Base-by-base conservation (phyloP, 2,888 invertebrate genomes). In the Polymixis flavicincta region DNA sequence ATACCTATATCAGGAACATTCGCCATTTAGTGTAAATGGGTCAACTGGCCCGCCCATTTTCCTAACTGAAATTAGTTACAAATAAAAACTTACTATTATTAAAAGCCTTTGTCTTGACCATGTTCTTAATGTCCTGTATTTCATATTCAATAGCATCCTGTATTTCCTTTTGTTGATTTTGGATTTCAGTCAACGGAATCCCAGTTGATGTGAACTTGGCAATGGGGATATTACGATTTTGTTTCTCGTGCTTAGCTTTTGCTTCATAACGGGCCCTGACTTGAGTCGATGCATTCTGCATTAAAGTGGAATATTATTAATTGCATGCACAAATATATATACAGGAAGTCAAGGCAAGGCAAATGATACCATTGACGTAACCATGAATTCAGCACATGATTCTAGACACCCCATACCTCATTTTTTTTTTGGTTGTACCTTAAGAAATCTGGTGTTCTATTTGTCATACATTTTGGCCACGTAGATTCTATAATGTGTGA, bases 161-260 rank as follows among this genome's bases (percentile, higher is more conserved):
- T 0, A 72, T 13, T 11, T 93, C 91, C 9, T 82, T 88, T 71
- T 92, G 90, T 7, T 89, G 90, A 17, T 87, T 82, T 14, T 94
- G 92, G 2, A 96, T 89, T 3, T 86, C 88, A 0, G 91, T 85
- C 0, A 93, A 63, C 0, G 95, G 89, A 3, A 93, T 69, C 0
- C 96, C 96, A 2, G 88, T 89, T 0, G 93, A 90, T 0, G 95
- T 95, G 59, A 71, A 95, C 83, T 95, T 96, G 28, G 72, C 72
- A 0, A 89, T 85, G 0, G 92, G 85, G 0, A 87, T 61, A 59
- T 91, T 90, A 0, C 63, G 19, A 32, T 89, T 92, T 5, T 90
- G 85, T 65, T 92, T 95, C 8, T 91, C 91, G 2, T 84, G 74
- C 67, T 93, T 95, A 0, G 95, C 93, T 32, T 87, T 92, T 0